Evolutionary conservation across 2,797 vertebrate genomes (phyloP).

Genomic region (Hyperoplus immaculatus): DNA sequence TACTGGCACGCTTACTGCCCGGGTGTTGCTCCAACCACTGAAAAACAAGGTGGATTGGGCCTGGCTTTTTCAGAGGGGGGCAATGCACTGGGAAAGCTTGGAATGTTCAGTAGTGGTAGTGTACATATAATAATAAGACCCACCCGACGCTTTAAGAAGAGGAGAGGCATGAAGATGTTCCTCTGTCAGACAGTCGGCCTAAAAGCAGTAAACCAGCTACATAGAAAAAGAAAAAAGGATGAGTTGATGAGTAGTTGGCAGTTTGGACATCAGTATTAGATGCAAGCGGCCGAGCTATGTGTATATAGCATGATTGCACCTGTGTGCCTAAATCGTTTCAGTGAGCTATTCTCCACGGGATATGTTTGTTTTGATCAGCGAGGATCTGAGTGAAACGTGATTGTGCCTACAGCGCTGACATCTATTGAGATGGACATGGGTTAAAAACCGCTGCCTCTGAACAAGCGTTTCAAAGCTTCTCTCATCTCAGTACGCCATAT

Average conservation of each 20-base stretch:
- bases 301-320: slow-evolving; percentile 13
- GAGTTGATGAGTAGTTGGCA: slow-evolving; percentile 19
- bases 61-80: slow-evolving; percentile 11
- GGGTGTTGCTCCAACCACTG: slow-evolving; percentile 39
- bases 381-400: slow-evolving; percentile 68
- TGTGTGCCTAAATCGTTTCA: slow-evolving; percentile 39
- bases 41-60: slow-evolving; percentile 45
- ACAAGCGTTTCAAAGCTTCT: slow-evolving; percentile 68
- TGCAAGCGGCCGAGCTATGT: background rate
- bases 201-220: slow-evolving; percentile 1
- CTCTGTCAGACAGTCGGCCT: slow-evolving; percentile 6
- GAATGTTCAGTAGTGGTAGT: background rate
- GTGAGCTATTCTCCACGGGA: slow-evolving; percentile 52
- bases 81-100: background rate
- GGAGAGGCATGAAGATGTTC: background rate
- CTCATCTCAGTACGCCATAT: slow-evolving; percentile 57
- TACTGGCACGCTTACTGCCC: slow-evolving; percentile 30
- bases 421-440: slow-evolving; percentile 68
- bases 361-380: slow-evolving; percentile 76
- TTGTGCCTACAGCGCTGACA: slow-evolving; percentile 71
- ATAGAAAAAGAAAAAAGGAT: background rate
- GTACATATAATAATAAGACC: background rate
- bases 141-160: background rate
- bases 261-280: slow-evolving; percentile 31
- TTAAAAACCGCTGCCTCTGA: slow-evolving; percentile 66